Conservation (phyloP, 2,888 invertebrate species). For the Cyaniris semiargus region DNA sequence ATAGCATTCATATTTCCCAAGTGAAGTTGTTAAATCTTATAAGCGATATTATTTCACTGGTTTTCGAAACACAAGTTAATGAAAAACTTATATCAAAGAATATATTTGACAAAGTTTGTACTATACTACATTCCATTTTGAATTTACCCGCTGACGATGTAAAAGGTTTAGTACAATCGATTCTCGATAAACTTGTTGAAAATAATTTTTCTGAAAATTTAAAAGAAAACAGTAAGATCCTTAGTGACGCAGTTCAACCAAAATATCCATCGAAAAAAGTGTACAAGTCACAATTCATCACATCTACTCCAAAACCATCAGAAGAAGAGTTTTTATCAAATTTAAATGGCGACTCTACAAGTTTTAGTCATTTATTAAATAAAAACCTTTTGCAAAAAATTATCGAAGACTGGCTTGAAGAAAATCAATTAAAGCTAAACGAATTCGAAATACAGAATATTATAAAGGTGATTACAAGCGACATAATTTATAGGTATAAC, state of each 20-base stretch:
- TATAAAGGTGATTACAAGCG: neutral
- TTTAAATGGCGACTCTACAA: neutral
- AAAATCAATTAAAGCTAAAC: neutral
- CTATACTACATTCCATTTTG: neutral
- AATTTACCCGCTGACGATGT: neutral
- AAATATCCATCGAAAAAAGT: neutral
- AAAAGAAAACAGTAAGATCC: neutral
- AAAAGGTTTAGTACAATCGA: neutral
- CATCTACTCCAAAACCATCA: conserved; percentile 5
- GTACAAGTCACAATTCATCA: conserved; percentile 1
- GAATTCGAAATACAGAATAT: neutral
- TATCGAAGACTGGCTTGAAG: neutral
- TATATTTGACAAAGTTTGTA: neutral
- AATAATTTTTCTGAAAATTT: neutral
- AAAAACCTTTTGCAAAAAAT: neutral
- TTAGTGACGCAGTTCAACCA: neutral
- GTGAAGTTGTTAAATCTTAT: neutral
- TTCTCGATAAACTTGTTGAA: neutral
- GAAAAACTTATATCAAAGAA: neutral
- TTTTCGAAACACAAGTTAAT: neutral
- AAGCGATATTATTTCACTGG: neutral
- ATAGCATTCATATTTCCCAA: conserved; percentile 13
- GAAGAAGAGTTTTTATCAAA: neutral
- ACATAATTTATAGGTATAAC: neutral
- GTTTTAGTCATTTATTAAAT: neutral